Conservation (phyloP, 2,113 vertebrate species). For the Aramus guarauna region DNA sequence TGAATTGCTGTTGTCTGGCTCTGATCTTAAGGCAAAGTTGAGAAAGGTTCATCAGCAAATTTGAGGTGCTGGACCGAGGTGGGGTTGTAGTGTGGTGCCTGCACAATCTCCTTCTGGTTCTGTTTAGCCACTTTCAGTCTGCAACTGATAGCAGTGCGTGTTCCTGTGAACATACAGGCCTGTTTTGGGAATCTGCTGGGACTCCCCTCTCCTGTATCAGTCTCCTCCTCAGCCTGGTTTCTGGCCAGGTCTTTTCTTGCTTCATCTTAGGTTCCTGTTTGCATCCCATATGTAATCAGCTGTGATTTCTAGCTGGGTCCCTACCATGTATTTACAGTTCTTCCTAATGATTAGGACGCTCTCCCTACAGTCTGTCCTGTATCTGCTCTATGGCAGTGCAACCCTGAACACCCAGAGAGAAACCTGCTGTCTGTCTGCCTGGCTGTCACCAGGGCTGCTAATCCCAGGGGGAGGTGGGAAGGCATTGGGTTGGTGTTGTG, state of each 20-base stretch:
- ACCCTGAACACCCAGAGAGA: background rate
- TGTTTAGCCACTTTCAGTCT: background rate
- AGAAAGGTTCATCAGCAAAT: background rate
- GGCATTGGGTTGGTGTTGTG: background rate
- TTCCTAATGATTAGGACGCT: background rate
- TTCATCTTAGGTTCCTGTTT: background rate
- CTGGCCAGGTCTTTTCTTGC: background rate
- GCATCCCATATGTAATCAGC: background rate
- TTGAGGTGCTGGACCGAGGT: background rate
- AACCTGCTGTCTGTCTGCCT: background rate
- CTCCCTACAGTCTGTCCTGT: background rate
- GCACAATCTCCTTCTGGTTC: background rate
- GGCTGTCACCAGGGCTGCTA: background rate
- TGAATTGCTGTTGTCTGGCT: background rate
- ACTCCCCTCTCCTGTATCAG: background rate
- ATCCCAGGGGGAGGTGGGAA: background rate
- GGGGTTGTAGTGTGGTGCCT: background rate
- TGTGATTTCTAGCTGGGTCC: background rate
- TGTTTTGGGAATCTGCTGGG: background rate
- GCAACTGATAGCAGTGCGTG: background rate
- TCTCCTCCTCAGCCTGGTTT: background rate
- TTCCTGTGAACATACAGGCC: background rate
- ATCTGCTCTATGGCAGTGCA: background rate
- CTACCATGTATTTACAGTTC: background rate
- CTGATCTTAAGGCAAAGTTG: background rate